Percentiles rank a stretch among this genome's conserved stretches.
These are phyloP conservation scores for Clusia tigrina DNA, from an alignment of 2,888 invertebrate genomes.

Conservation along the genomic window DNA sequence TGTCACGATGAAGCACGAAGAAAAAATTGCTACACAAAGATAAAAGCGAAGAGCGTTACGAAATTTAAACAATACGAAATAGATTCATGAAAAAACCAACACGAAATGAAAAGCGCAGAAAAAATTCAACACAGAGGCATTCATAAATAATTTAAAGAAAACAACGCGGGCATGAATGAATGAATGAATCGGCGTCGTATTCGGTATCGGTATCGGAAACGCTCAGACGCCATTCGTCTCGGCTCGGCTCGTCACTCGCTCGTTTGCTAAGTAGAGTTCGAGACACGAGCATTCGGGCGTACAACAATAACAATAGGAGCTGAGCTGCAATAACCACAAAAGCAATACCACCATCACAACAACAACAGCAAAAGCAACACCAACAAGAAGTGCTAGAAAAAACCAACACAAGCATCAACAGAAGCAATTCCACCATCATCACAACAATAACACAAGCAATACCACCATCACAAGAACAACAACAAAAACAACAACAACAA, in stretches of 20 bases:
- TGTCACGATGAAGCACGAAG: conserved; percentile 37
- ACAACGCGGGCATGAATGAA: conserved; percentile 15
- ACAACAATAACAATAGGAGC: not conserved
- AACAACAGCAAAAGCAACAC: conserved; percentile 11
- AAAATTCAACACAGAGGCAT: conserved; percentile 38
- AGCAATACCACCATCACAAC: too few relatives aligned
- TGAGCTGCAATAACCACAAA: conserved; percentile 1
- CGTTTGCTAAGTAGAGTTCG: not conserved
- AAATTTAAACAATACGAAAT: conserved; percentile 11
- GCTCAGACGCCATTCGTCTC: too few relatives aligned
- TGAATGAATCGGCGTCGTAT: too few relatives aligned
- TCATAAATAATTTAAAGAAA: conserved; percentile 56
- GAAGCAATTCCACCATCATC: too few relatives aligned
- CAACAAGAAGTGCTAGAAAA: too few relatives aligned
- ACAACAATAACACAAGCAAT: not conserved
- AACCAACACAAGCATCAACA: too few relatives aligned
- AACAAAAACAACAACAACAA: not conserved
- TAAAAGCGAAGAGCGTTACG: conserved; percentile 1
- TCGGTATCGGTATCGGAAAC: too few relatives aligned
- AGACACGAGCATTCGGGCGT: not conserved
- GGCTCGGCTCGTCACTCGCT: not conserved
- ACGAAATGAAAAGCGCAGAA: conserved; percentile 26
- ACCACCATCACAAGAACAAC: too few relatives aligned
- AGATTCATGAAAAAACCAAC: conserved; percentile 24
- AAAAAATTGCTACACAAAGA: not conserved